Base-by-base conservation (phyloP, 2,888 invertebrate genomes). In the Euclidia mi region DNA sequence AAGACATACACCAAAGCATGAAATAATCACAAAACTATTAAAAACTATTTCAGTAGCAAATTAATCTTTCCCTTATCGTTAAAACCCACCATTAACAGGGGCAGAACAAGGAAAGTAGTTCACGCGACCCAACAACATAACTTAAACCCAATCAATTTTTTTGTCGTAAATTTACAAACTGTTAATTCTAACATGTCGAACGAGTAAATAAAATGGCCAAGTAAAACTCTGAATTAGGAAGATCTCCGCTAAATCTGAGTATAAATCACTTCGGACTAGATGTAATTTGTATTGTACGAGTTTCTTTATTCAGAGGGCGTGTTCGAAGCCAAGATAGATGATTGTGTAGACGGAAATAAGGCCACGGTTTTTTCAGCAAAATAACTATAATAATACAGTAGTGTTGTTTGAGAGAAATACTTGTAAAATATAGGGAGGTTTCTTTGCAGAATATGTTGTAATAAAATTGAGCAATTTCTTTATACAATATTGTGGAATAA, bases 241-340 rank as follows among this genome's bases (percentile, higher is more conserved):
- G 40, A n/a, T n/a, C n/a, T n/a, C n/a, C n/a, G n/a, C n/a, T n/a
- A n/a, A n/a, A n/a, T n/a, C n/a, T n/a, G n/a, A n/a, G n/a, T n/a
- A 42, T 72, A 59, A 69, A 73, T 73, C 65, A 64, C 55, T 38
- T 44, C n/a, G 32, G 41, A n/a, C n/a, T n/a, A n/a, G n/a, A 72
- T 50, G 69, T 69, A 69, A 72, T 69, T 72, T 72, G 69, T 69
- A 50, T 43, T 55, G 51, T 35, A 50, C 49, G 51, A 52, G 49
- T 42, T 56, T 49, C 51, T 68, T 57, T 64, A 69, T 44, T 56
- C 32, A 40, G 20, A 25, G 35, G 64, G 38, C 55, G 31, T 53
- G 25, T 40, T 34, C 11, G 6, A 35, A 49, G 43, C 37, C 15
- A 43, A 50, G 43, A 50, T 37, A 42, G 50, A 50, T 18, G 50